Conservation (phyloP, 2,888 invertebrate species). For the Mycalesis mineus region DNA sequence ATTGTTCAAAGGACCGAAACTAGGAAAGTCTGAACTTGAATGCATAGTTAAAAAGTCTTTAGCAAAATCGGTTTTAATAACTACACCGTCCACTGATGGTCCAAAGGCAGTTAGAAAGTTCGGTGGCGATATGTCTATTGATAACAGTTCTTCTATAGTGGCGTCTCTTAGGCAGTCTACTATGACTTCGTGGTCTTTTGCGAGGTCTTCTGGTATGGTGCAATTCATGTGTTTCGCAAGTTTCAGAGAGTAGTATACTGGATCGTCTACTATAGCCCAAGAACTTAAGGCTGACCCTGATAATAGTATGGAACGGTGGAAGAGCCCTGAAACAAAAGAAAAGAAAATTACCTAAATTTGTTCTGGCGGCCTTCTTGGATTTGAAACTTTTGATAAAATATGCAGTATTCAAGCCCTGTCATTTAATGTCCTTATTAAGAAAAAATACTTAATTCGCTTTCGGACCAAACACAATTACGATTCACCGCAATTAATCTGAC, state of each 20-base stretch:
- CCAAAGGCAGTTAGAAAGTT: slow-evolving; percentile 93
- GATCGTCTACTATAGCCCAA: slow-evolving; percentile 94
- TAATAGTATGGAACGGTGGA: slow-evolving; percentile 90
- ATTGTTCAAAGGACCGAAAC: slow-evolving; percentile 78
- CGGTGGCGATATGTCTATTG: slow-evolving; percentile 87
- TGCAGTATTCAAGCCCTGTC: too few relatives aligned
- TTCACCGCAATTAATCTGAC: too few relatives aligned
- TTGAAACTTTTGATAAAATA: too few relatives aligned
- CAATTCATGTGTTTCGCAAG: slow-evolving; percentile 90
- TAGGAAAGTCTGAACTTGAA: slow-evolving; percentile 81
- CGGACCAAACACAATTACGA: too few relatives aligned
- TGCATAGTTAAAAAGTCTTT: slow-evolving; percentile 87
- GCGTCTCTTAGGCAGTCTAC: slow-evolving; percentile 90
- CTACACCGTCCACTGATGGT: slow-evolving; percentile 95
- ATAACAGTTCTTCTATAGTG: slow-evolving; percentile 84
- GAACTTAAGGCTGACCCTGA: slow-evolving; percentile 93
- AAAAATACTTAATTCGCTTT: too few relatives aligned
- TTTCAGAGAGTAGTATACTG: slow-evolving; percentile 87
- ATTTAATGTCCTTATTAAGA: too few relatives aligned
- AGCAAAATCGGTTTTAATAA: slow-evolving; percentile 91
- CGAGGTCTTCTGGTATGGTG: slow-evolving; percentile 87
- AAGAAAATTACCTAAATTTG: too few relatives aligned
- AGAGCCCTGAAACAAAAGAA: slow-evolving; percentile 80
- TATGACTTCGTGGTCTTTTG: slow-evolving; percentile 88
- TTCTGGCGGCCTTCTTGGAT: too few relatives aligned